phyloP scores from a whole-genome alignment of 2,888 invertebrate species.

The Agrenia bidenticulata region DNA sequence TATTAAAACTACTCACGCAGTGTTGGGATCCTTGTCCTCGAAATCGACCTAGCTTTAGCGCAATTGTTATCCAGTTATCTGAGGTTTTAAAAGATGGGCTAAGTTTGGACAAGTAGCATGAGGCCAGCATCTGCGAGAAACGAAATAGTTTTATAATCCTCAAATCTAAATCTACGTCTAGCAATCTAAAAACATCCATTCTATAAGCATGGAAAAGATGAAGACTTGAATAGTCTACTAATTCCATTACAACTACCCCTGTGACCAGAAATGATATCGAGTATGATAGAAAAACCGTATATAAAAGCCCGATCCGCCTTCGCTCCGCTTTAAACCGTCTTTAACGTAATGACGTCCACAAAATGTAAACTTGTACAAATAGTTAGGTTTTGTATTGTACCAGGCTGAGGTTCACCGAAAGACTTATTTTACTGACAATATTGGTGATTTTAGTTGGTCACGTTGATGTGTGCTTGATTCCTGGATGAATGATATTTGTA shows the following conservation, averaged over 20 bases:
- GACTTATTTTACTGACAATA: conserved; percentile 31
- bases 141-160: conserved; percentile 12
- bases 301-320: neutral
- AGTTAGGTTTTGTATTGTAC: neutral
- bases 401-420: conserved; percentile 7
- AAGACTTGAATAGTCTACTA: neutral
- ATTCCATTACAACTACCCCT: neutral
- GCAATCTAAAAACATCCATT: conserved; percentile 6
- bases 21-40: conserved; percentile 50
- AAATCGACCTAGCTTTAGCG: conserved; percentile 50
- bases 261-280: no score
- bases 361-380: conserved; percentile 5
- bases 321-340: conserved; percentile 5
- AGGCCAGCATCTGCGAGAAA: conserved; percentile 5
- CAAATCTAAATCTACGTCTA: conserved; percentile 10
- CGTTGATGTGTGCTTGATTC: no score
- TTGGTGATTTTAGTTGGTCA: neutral
- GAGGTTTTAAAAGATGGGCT: conserved; percentile 40
- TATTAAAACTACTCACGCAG: conserved; percentile 38
- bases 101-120: conserved; percentile 20
- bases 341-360: neutral
- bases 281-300: no score
- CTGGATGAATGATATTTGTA: no score
- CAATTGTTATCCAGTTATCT: conserved; percentile 45
- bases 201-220: conserved; percentile 1